Conservation (phyloP, 2,797 vertebrate genomes). For the Enteromius paludinosus region DNA sequence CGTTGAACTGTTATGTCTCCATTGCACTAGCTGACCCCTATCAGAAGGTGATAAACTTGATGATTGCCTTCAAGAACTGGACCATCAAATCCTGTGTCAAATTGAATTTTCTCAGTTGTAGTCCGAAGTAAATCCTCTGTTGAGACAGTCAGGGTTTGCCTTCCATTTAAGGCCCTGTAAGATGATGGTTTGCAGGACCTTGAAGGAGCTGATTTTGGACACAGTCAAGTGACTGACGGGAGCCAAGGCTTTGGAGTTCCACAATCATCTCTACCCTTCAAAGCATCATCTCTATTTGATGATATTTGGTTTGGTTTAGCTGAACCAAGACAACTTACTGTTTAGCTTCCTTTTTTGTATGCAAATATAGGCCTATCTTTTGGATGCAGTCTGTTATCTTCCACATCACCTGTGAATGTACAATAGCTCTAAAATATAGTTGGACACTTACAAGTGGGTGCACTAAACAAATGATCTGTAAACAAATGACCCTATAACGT, state of each 20-base stretch:
- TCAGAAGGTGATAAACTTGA: conserved; percentile 8
- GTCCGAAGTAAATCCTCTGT: not conserved
- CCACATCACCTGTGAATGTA: not conserved
- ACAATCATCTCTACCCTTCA: not conserved
- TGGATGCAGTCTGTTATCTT: not conserved
- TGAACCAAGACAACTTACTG: not conserved
- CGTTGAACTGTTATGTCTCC: not conserved
- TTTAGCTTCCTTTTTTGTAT: not conserved
- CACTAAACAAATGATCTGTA: not conserved
- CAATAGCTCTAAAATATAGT: not conserved
- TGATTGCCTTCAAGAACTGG: conserved; percentile 6
- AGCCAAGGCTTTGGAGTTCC: not conserved
- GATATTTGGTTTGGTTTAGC: not conserved
- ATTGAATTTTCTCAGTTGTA: conserved; percentile 29
- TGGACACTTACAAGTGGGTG: not conserved
- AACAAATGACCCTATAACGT: not conserved
- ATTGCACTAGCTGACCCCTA: conserved; percentile 22
- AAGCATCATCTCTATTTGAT: not conserved
- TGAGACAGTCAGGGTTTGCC: not conserved
- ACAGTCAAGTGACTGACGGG: not conserved
- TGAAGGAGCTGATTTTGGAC: conserved; percentile 15
- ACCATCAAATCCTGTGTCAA: conserved; percentile 1
- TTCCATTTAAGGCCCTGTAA: not conserved
- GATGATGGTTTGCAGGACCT: conserved; percentile 27
- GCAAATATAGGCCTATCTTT: conserved; percentile 3